Base-by-base conservation (phyloP, 2,888 invertebrate species). In the Tricholauxania praeusta region DNA sequence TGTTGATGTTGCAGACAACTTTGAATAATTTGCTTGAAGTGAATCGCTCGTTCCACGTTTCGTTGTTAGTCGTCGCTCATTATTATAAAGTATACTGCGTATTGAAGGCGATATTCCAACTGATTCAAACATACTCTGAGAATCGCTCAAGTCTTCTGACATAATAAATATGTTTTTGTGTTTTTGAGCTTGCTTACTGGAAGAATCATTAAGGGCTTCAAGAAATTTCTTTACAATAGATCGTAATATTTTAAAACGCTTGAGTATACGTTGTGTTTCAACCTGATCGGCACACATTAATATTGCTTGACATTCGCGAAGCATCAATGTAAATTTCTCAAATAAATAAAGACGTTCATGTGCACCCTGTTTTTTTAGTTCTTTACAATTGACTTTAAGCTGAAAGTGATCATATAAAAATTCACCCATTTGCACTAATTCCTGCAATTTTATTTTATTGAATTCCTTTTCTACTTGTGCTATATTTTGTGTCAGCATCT, bases 211-310 rank as follows among this genome's bases (percentile, higher is more conserved):
- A 0, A 85, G 62, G 39, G 76, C 74, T 17, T 77, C 74, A n/a
- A 81, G 78, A 2, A 87, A 75, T 74, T 86, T 87, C 19, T 81
- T 80, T 65, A 85, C 69, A 47, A 83, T 76, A 10, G 81, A 83
- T 53, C 84, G 83, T 66, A 87, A 77, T 65, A 87, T 85, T 74
- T 85, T 87, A 60, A 86, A 85, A 48, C 87, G 82, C 76, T 87
- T 87, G 0, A 86, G 52, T 3, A 87, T 81, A 12, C 86, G 82
- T 15, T 74, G 72, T 0, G 79, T 66, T 1, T 84, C 81, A n/a
- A 87, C 81, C 73, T 85, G 83, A n/a, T 83, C 77, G 0, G 84
- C 80, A 75, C 84, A 85, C 62, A 81, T 79, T 3, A 86, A 64
- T 52, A 85, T 81, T 0, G 86, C 85, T 63, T 82, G 82, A 71